Conservation (phyloP, 2,113 vertebrate genomes). For the Nesogale talazaci region DNA sequence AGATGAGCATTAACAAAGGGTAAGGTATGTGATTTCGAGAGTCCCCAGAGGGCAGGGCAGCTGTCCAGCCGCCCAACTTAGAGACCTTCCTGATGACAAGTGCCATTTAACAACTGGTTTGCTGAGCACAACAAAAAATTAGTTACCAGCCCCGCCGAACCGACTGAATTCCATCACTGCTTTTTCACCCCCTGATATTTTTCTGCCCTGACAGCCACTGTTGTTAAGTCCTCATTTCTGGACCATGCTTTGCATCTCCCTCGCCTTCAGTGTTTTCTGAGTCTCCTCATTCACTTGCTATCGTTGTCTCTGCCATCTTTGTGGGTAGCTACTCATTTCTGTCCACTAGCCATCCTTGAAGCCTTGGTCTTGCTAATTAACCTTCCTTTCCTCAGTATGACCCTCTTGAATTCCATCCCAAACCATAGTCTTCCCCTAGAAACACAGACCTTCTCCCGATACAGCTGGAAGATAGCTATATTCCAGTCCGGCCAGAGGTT, state of each 20-base stretch:
- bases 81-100: too few relatives aligned
- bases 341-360: not conserved
- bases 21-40: too few relatives aligned
- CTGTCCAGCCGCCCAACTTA: too few relatives aligned
- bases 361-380: not conserved
- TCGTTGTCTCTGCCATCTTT: not conserved
- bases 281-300: not conserved
- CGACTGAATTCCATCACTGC: too few relatives aligned
- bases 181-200: not conserved
- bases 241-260: not conserved
- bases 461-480: not conserved
- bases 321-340: not conserved
- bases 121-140: too few relatives aligned
- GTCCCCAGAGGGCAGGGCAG: too few relatives aligned
- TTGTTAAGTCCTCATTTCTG: not conserved
- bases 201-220: not conserved
- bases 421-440: not conserved
- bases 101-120: too few relatives aligned
- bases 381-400: not conserved
- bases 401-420: not conserved
- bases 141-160: too few relatives aligned
- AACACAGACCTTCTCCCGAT: not conserved
- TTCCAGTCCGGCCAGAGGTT: not conserved
- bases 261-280: not conserved
- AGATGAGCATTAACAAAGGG: too few relatives aligned